phyloP scores from a whole-genome alignment of 2,113 vertebrate species.

The Raja brachyura region DNA sequence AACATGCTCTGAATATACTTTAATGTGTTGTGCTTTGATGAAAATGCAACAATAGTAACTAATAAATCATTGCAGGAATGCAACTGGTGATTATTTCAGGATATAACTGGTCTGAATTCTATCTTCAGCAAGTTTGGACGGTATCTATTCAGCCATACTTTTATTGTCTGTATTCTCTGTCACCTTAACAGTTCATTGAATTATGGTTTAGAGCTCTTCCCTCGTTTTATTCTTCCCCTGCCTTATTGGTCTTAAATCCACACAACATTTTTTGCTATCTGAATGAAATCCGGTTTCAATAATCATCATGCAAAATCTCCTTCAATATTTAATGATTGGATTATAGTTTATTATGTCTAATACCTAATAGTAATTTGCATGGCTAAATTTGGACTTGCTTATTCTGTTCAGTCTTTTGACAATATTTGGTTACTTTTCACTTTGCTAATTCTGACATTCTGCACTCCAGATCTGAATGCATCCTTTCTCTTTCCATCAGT shows the following conservation, averaged over 20 bases:
- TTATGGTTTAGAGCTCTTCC: background rate
- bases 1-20: slow-evolving; percentile 12
- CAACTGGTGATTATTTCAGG: slow-evolving; percentile 23
- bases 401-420: background rate
- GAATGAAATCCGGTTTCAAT: background rate
- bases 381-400: background rate
- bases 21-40: slow-evolving; percentile 20
- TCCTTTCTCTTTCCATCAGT: background rate
- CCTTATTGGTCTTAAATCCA: background rate
- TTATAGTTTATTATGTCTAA: background rate
- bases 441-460: background rate
- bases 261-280: background rate
- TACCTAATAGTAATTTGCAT: background rate
- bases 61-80: slow-evolving; percentile 21
- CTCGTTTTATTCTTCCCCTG: background rate
- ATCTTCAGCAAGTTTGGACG: background rate
- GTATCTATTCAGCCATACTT: background rate
- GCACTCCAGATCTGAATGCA: background rate
- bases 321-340: background rate
- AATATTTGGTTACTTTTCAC: background rate
- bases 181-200: no score
- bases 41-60: background rate
- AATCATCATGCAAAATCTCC: background rate
- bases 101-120: background rate
- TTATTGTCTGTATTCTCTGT: background rate